Base-by-base conservation (phyloP, 2,888 invertebrate genomes). In the Ariolimax columbianus region DNA sequence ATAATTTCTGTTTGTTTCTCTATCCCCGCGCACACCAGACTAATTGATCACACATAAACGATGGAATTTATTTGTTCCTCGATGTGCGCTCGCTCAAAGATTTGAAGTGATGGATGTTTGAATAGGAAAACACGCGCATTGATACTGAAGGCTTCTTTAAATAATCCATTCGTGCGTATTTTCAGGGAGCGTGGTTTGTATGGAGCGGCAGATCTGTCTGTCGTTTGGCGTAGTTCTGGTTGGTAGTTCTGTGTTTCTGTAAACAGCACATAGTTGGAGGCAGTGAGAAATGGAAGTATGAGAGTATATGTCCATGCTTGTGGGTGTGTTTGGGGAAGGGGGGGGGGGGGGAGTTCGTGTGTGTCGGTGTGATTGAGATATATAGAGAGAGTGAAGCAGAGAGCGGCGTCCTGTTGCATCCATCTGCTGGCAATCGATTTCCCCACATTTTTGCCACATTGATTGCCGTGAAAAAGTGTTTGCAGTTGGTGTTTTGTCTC, bases 11-110 rank as follows among this genome's bases (percentile, higher is more conserved):
- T 77, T 77, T 77, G 77, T 77, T 77, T 47, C 26, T 36, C 30
- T 59, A 40, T 26, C 59, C 55, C n/a, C 9, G 17, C 17, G 23
- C 55, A 38, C 36, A 77, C 36, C 23, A 36, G 38, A 23, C 59
- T 77, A 77, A 77, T 77, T 77, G 77, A 77, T 77, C 77, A 59
- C n/a, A 19, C 11, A 38, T 59, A 77, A 77, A 77, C 36, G 59
- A 7, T 33, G 59, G 36, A 59, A 38, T 59, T 30, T 59, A 59
- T 77, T 59, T 77, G 77, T 55, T 77, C 23, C 33, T 72, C 11
- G 38, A 40, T 72, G 72, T 40, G 38, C 72, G 40, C 40, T 23
- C 17, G 72, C 23, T 26, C 19, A 55, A 55, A 55, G 55, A 55
- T 55, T 55, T 55, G 55, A 72, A 72, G 38, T 72, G 72, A 40